phyloP scores from a whole-genome alignment of 2,888 invertebrate genomes.

The Pristionchus mayeri region DNA sequence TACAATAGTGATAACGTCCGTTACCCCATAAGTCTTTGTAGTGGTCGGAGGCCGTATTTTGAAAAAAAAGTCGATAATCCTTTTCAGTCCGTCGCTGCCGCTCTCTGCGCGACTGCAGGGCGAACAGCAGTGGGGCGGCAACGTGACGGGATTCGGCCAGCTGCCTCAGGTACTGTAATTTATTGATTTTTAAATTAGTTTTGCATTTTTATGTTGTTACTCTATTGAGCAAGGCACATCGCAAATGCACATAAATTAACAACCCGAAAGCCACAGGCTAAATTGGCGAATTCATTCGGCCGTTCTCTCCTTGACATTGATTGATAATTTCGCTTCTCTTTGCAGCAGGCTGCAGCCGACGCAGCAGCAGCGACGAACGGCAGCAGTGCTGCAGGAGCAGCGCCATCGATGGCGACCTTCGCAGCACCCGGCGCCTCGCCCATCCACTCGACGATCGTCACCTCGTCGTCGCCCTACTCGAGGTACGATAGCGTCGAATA shows the following conservation, averaged over 20 bases:
- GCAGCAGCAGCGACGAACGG: background rate
- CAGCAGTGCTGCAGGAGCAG: too few relatives aligned
- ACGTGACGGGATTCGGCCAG: constrained; percentile 47
- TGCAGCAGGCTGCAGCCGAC: background rate
- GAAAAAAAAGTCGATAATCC: background rate
- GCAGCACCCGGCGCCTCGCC: constrained; percentile 40
- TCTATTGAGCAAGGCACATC: too few relatives aligned
- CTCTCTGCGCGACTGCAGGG: constrained; percentile 42
- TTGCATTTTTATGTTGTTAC: too few relatives aligned
- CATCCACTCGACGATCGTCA: constrained; percentile 24
- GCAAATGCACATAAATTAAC: too few relatives aligned
- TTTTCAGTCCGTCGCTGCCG: constrained; percentile 41
- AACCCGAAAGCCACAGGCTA: too few relatives aligned
- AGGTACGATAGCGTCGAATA: too few relatives aligned
- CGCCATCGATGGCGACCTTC: constrained; percentile 37
- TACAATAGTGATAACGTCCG: background rate
- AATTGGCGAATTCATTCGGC: too few relatives aligned
- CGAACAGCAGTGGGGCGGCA: constrained; percentile 48
- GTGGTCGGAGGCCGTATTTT: background rate
- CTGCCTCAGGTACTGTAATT: background rate
- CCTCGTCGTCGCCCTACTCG: constrained; percentile 18
- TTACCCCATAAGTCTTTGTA: background rate
- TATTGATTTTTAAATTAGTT: background rate
- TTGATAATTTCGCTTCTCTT: background rate
- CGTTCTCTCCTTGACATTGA: too few relatives aligned